Percentiles rank a stretch among this genome's conserved stretches.
Conservation (phyloP, 2,113 vertebrate species). For the Gambusia holbrooki region DNA sequence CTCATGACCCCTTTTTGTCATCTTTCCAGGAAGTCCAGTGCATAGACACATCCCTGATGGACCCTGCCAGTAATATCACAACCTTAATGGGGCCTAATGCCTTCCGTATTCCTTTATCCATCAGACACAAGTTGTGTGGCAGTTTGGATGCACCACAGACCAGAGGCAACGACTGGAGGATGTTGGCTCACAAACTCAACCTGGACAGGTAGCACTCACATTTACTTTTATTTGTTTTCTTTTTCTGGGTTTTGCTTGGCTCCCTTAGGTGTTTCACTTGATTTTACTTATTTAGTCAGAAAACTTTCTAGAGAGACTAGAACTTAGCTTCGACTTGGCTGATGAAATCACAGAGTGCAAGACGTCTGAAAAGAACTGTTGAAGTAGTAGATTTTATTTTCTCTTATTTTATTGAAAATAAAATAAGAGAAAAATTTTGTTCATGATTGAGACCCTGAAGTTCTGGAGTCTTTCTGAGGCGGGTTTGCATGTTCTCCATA, state of each 20-base stretch:
- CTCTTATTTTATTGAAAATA: background rate
- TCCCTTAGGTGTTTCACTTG: background rate
- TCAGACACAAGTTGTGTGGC: constrained; percentile 96
- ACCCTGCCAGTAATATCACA: constrained; percentile 89
- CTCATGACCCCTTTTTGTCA: background rate
- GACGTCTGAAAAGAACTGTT: background rate
- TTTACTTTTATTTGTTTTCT: background rate
- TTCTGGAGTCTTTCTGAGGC: no score
- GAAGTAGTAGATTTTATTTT: background rate
- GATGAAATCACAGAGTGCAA: background rate
- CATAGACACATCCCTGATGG: constrained; percentile 88
- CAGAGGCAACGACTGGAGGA: constrained; percentile 97
- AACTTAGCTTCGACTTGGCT: background rate
- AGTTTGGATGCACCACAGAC: constrained; percentile 97
- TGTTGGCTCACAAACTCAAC: constrained; percentile 96
- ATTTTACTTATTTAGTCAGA: background rate
- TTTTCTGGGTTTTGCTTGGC: background rate
- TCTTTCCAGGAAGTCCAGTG: constrained; percentile 86
- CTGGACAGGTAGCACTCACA: constrained; percentile 88
- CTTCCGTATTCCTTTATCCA: constrained; percentile 95
- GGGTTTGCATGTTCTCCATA: no score
- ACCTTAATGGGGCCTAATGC: constrained; percentile 91
- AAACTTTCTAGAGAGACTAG: background rate
- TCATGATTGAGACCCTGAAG: no score
- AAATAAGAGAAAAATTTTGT: no score